Conservation (phyloP, 1,140 invertebrate genomes). For the Drosophila pectinifera region DNA sequence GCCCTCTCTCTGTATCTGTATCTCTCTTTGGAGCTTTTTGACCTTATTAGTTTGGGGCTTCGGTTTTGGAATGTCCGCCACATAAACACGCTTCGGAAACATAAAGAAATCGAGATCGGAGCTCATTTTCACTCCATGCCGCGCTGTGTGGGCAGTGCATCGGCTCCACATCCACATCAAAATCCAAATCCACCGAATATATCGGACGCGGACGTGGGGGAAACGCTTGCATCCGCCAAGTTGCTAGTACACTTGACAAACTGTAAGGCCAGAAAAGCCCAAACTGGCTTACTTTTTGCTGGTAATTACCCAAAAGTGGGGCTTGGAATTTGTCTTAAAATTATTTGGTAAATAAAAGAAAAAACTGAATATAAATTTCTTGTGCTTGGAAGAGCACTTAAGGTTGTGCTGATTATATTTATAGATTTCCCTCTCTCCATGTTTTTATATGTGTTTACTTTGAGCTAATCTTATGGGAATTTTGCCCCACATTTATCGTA, state of each 20-base stretch:
- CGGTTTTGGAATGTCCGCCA: constrained; percentile 61
- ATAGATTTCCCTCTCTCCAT: neutral
- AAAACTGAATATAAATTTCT: too few relatives aligned
- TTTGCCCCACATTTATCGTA: neutral
- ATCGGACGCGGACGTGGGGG: constrained; percentile 56
- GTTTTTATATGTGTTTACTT: neutral
- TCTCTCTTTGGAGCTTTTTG: constrained; percentile 52
- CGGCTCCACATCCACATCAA: constrained; percentile 19
- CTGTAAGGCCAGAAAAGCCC: neutral
- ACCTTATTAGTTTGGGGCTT: constrained; percentile 68
- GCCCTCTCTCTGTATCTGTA: constrained; percentile 11
- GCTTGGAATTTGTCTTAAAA: neutral
- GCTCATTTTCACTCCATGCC: constrained; percentile 80
- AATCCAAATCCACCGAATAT: constrained; percentile 36
- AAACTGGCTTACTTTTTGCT: neutral
- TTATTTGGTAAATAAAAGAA: neutral
- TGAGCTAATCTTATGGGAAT: neutral
- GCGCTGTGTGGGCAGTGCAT: constrained; percentile 60
- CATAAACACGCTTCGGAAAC: constrained; percentile 72
- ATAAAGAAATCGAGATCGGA: constrained; percentile 80
- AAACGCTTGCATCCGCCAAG: constrained; percentile 48
- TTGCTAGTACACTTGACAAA: constrained; percentile 37
- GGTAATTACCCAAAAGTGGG: neutral
- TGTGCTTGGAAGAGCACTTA: neutral
- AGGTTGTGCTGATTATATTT: neutral